Evolutionary conservation across 2,888 invertebrate species (phyloP), one percentile per base, ranked within the genome.

Genomic region (Hyalella azteca): DNA sequence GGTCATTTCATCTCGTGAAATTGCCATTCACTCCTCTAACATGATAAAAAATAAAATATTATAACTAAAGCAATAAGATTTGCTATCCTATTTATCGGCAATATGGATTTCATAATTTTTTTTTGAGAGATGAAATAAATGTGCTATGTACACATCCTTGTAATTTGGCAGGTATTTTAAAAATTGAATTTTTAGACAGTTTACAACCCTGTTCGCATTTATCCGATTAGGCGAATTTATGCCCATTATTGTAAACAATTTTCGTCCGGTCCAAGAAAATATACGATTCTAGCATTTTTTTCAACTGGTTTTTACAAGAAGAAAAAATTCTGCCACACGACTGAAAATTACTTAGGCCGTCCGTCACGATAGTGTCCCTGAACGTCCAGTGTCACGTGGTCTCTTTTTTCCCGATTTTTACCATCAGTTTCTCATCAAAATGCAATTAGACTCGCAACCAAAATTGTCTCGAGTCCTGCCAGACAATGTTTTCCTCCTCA

Each of bases 351-450:
- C 26, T 29, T 22, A 22, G 2, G 54, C 54, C 1, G 54, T 54
- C 26, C 26, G 13, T 29, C 9, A 54, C 54, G 11, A 22, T 11
- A 54, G 54, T 26, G 22, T 54, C 22, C 29, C 29, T 54, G 26
- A 26, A 54, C 26, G 13, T 54, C 19, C 54, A 26, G 26, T 22
- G 5, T 29, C 54, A 22, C 7, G 1, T 54, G 54, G 26, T 9
- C 9, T 22, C 29, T 54, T 54, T 54, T 29, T 54, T 54, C 29
- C 29, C 29, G 26, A 54, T 22, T 54, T 54, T 54, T 54, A 29
- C 54, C 54, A 54, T 54, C 54, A 54, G 54, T 54, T 54, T 54
- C 54, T 29, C 54, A 54, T 54, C 54, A 54, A 54, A 54, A 54
- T 54, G 22, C 54, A 54, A 54, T 54, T 54, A 54, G 54, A 54